phyloP scores from a whole-genome alignment of 2,113 vertebrate genomes.

The Passer domesticus region DNA sequence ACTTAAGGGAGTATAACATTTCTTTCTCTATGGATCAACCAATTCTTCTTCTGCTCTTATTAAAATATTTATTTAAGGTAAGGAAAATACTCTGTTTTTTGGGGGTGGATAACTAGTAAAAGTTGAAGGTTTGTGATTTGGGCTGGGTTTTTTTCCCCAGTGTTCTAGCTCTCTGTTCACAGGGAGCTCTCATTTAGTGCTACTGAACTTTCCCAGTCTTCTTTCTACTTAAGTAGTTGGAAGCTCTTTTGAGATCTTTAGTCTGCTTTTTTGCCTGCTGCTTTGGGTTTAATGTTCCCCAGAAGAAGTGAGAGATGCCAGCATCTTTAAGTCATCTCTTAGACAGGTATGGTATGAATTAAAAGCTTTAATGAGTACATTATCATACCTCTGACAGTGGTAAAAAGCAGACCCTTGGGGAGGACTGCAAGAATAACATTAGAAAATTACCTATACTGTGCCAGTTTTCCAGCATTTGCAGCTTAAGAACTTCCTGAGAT shows the following conservation, averaged over 20 bases:
- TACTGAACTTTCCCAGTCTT: background rate
- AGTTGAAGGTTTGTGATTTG: background rate
- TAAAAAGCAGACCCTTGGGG: background rate
- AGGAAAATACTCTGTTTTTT: background rate
- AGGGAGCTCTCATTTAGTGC: background rate
- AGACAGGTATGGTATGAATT: background rate
- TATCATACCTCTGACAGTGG: background rate
- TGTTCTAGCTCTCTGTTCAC: background rate
- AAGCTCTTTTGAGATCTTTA: background rate
- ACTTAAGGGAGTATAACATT: background rate
- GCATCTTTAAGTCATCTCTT: background rate
- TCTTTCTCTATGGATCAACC: constrained; percentile 65
- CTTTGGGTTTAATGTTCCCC: background rate
- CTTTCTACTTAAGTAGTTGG: background rate
- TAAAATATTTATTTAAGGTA: constrained; percentile 72
- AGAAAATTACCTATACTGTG: background rate
- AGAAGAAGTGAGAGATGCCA: background rate
- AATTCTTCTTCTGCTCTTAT: constrained; percentile 61
- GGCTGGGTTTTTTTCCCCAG: accelerated
- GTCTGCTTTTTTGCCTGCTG: background rate
- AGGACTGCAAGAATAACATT: background rate
- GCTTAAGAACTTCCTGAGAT: background rate
- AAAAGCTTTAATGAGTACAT: background rate
- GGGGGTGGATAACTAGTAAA: background rate
- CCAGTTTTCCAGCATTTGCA: background rate